Conservation (phyloP, 2,888 invertebrate species). For the Neria commutata region DNA sequence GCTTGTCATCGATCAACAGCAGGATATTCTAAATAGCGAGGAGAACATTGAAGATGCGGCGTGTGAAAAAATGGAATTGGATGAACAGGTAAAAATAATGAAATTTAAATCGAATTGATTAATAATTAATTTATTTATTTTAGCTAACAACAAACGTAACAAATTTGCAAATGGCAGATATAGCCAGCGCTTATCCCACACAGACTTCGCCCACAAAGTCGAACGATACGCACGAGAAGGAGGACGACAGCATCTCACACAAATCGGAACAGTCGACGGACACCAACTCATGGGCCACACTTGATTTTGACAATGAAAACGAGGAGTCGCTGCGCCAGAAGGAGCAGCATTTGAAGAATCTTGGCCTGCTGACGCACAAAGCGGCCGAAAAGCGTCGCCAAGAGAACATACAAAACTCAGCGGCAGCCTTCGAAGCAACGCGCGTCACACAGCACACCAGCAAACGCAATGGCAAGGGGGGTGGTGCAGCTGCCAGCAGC, state of each 20-base stretch:
- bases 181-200: slow-evolving; percentile 29
- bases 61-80: not conserved
- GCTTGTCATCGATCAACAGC: too few species aligned
- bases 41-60: slow-evolving; percentile 4
- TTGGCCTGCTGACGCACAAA: slow-evolving; percentile 77
- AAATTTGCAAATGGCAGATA: too few species aligned
- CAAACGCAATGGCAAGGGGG: slow-evolving; percentile 41
- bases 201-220: slow-evolving; percentile 29
- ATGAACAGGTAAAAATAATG: too few species aligned
- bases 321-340: slow-evolving; percentile 73
- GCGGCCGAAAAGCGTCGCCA: slow-evolving; percentile 70
- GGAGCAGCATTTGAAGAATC: slow-evolving; percentile 74
- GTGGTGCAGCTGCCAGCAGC: slow-evolving; percentile 27
- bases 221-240: slow-evolving; percentile 20
- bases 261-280: slow-evolving; percentile 40
- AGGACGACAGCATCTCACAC: slow-evolving; percentile 37
- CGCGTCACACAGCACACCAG: slow-evolving; percentile 30
- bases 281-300: slow-evolving; percentile 35
- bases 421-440: slow-evolving; percentile 35
- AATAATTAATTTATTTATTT: not conserved
- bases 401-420: slow-evolving; percentile 50
- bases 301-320: slow-evolving; percentile 43
- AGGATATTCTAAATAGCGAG: slow-evolving; percentile 5
- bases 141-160: too few species aligned
- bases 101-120: too few species aligned